These are phyloP conservation scores for Fopius arisanus DNA, from an alignment of 1,140 invertebrate genomes.

Conservation along the genomic window DNA sequence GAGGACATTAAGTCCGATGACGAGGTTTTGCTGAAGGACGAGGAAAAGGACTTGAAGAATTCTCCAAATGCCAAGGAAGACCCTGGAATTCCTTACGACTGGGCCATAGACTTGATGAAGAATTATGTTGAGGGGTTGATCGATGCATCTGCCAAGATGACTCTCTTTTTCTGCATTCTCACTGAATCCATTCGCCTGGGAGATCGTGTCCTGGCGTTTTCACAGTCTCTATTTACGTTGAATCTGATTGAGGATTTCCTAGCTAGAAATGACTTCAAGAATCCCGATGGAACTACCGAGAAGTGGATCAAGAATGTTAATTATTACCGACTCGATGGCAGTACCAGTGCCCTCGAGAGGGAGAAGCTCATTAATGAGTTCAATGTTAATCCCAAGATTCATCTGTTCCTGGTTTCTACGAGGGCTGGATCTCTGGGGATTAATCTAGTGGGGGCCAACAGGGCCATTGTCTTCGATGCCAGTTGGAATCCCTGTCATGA, in stretches of 20 bases:
- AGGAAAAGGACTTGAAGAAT: conserved; percentile 64
- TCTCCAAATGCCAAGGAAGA: conserved; percentile 71
- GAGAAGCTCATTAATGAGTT: conserved; percentile 98
- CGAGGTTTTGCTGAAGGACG: conserved; percentile 57
- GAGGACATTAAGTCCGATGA: conserved; percentile 60
- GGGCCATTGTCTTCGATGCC: conserved; percentile 97
- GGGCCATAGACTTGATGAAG: conserved; percentile 86
- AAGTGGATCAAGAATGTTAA: conserved; percentile 88
- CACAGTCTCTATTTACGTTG: conserved; percentile 94
- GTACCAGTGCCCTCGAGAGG: conserved; percentile 90
- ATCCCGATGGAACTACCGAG: conserved; percentile 66
- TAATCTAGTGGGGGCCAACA: conserved; percentile 96
- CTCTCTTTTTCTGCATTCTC: conserved; percentile 91
- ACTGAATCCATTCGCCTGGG: conserved; percentile 86
- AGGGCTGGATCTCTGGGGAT: conserved; percentile 96
- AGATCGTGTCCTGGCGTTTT: conserved; percentile 95
- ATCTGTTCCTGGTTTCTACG: conserved; percentile 96
- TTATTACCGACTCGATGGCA: conserved; percentile 95
- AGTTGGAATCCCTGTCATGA: conserved; percentile 99
- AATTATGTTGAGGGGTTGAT: conserved; percentile 88
- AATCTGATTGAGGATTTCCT: conserved; percentile 98
- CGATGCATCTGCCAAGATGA: conserved; percentile 95
- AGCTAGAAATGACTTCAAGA: conserved; percentile 78
- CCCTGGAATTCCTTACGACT: conserved; percentile 84
- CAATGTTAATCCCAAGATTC: conserved; percentile 88